These are phyloP conservation scores for Muscicapa striata DNA, from an alignment of 2,797 vertebrate species.

Conservation along the genomic window DNA sequence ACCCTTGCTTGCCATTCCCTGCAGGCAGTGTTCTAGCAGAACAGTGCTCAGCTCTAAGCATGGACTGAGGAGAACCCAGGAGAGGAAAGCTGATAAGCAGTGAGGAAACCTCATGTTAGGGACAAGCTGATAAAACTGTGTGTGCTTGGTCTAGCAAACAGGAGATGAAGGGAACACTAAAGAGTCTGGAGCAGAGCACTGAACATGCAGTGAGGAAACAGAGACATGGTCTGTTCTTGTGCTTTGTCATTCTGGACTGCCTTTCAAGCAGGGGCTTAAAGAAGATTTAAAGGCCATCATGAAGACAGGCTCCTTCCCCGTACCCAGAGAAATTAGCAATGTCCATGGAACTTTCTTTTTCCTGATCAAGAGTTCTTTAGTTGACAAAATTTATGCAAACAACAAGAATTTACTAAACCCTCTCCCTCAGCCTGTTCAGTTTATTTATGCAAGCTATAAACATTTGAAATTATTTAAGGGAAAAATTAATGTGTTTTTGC, in stretches of 20 bases:
- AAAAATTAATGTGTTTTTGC: background rate
- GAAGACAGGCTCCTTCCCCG: background rate
- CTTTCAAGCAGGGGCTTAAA: background rate
- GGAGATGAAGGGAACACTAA: background rate
- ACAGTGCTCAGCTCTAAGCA: background rate
- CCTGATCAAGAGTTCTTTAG: background rate
- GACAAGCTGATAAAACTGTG: background rate
- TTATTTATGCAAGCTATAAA: background rate
- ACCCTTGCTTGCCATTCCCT: background rate
- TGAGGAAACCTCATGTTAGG: background rate
- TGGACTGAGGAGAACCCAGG: background rate
- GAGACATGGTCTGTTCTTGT: background rate
- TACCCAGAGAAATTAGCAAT: background rate
- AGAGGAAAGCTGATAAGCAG: background rate
- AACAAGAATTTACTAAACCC: background rate
- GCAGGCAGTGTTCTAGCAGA: background rate
- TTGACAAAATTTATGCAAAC: background rate
- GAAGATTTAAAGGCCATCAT: background rate
- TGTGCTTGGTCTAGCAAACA: slow-evolving; percentile 9
- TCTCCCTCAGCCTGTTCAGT: background rate
- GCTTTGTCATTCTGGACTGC: background rate
- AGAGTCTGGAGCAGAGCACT: background rate
- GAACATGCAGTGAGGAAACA: background rate
- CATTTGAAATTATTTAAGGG: background rate
- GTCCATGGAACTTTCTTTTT: background rate